phyloP scores from a whole-genome alignment of 2,113 vertebrate genomes.

The Desmodus rotundus region DNA sequence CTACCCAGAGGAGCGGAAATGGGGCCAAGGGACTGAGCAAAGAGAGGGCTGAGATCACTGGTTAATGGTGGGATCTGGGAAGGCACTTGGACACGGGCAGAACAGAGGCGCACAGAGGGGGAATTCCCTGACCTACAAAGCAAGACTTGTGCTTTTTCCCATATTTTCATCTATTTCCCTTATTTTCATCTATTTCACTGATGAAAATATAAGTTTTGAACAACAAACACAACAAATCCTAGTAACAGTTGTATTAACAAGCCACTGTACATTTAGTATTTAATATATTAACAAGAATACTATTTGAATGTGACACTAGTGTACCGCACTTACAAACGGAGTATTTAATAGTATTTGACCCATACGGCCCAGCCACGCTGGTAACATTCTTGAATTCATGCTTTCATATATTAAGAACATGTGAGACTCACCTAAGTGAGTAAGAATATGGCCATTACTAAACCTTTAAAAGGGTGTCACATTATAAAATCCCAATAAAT shows the following conservation, averaged over 20 bases:
- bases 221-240: background rate
- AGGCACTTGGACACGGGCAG: background rate
- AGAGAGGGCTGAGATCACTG: background rate
- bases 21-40: background rate
- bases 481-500: constrained; percentile 8
- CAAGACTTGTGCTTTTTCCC: background rate
- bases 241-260: background rate
- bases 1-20: background rate
- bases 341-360: background rate
- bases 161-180: no score
- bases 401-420: background rate
- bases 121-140: background rate
- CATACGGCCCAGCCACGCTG: background rate
- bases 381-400: background rate
- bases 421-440: background rate
- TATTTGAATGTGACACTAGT: background rate
- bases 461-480: background rate
- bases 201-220: background rate
- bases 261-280: background rate
- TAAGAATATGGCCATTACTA: background rate
- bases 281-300: background rate
- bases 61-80: background rate
- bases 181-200: no score
- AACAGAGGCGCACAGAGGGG: background rate
- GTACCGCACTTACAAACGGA: background rate